Conservation (phyloP, 2,888 invertebrate species). For the Spicauda simplicius region DNA sequence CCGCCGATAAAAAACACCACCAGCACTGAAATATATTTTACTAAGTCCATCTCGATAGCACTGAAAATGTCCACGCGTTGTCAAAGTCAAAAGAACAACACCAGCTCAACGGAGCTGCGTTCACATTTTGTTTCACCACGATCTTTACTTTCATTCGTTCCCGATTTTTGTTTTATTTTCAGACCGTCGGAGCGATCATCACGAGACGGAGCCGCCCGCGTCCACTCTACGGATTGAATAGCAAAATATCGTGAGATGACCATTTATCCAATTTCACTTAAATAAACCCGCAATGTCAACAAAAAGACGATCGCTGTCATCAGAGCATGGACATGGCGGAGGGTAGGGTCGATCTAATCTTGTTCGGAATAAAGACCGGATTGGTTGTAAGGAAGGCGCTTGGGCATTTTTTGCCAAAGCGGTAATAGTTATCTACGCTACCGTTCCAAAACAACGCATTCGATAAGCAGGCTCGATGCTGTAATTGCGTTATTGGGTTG, state of each 20-base stretch:
- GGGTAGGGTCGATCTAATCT: slow-evolving; percentile 53
- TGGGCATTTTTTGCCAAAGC: slow-evolving; percentile 58
- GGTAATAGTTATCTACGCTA: slow-evolving; percentile 69
- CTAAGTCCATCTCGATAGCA: slow-evolving; percentile 60
- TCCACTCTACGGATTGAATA: slow-evolving; percentile 71
- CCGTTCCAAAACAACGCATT: slow-evolving; percentile 71
- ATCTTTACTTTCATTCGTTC: slow-evolving; percentile 59
- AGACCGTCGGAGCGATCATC: slow-evolving; percentile 49
- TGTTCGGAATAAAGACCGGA: slow-evolving; percentile 52
- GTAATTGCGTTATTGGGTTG: slow-evolving; percentile 52
- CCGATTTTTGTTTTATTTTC: slow-evolving; percentile 57
- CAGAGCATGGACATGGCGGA: slow-evolving; percentile 56
- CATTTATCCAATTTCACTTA: slow-evolving; percentile 85
- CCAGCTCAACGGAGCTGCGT: slow-evolving; percentile 51
- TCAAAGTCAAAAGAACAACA: slow-evolving; percentile 42
- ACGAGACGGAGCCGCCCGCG: slow-evolving; percentile 55
- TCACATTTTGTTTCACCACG: slow-evolving; percentile 72
- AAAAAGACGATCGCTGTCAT: slow-evolving; percentile 67
- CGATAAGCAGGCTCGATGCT: slow-evolving; percentile 61
- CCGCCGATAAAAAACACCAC: slow-evolving; percentile 61
- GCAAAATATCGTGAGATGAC: slow-evolving; percentile 75
- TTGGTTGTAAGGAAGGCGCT: slow-evolving; percentile 44
- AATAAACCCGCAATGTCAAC: slow-evolving; percentile 80
- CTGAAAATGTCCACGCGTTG: slow-evolving; percentile 28
- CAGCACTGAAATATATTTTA: slow-evolving; percentile 64